Percentiles rank a stretch among this genome's conserved stretches.
Conservation (phyloP, 2,888 invertebrate species). For the Amphipyra berbera region DNA sequence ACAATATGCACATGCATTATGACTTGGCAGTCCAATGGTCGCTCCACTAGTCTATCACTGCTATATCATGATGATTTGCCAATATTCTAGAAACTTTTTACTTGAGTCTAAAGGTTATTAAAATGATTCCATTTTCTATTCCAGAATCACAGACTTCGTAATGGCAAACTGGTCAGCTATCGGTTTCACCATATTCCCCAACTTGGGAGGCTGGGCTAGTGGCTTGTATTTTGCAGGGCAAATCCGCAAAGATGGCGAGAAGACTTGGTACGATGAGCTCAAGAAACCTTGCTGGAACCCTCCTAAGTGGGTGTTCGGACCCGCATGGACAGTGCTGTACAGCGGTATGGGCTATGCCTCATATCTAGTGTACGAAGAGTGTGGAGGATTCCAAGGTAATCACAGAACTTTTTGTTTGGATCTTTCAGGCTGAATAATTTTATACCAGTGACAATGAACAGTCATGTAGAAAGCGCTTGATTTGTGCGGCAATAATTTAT, state of each 20-base stretch:
- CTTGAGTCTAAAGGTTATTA: not conserved
- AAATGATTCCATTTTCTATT: slow-evolving; percentile 9
- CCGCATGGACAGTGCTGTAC: slow-evolving; percentile 95
- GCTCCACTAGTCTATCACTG: too few relatives aligned
- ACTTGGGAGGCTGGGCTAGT: slow-evolving; percentile 84
- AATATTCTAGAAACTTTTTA: too few relatives aligned
- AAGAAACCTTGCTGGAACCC: slow-evolving; percentile 92
- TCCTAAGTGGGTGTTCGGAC: slow-evolving; percentile 94
- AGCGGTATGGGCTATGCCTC: slow-evolving; percentile 96
- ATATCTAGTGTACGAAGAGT: slow-evolving; percentile 94
- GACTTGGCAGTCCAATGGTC: too few relatives aligned
- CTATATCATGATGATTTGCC: too few relatives aligned
- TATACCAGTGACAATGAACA: too few relatives aligned
- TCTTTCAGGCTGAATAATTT: not conserved
- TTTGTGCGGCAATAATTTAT: too few relatives aligned
- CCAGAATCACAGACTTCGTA: slow-evolving; percentile 60
- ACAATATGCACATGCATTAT: too few relatives aligned
- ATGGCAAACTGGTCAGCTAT: slow-evolving; percentile 79
- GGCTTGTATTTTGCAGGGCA: slow-evolving; percentile 91
- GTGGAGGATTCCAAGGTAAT: slow-evolving; percentile 92
- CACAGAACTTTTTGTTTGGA: not conserved
- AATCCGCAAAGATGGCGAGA: slow-evolving; percentile 83
- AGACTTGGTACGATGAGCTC: slow-evolving; percentile 78
- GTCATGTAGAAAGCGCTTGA: too few relatives aligned
- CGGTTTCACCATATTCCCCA: slow-evolving; percentile 75